phyloP scores from a whole-genome alignment of 2,113 vertebrate species.

The Alosa alosa region DNA sequence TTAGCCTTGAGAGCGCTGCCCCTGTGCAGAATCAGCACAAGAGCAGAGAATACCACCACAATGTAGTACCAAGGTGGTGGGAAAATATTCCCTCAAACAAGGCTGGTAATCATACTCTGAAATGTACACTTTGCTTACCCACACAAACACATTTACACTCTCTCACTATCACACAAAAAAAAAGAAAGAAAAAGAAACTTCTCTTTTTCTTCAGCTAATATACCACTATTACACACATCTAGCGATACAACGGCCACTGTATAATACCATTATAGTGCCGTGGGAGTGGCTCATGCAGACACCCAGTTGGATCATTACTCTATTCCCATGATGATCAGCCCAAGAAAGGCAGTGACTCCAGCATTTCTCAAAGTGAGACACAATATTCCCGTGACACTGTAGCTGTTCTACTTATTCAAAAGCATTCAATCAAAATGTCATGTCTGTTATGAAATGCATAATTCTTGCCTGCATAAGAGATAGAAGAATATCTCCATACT shows the following conservation, averaged over 20 bases:
- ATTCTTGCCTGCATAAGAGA: slow-evolving; percentile 14
- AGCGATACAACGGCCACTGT: not conserved
- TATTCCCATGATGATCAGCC: slow-evolving; percentile 34
- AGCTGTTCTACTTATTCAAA: slow-evolving; percentile 42
- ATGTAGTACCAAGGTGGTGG: not conserved
- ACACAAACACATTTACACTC: not conserved
- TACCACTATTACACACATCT: not conserved
- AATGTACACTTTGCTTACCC: not conserved
- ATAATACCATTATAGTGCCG: slow-evolving; percentile 48
- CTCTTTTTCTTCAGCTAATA: slow-evolving; percentile 16
- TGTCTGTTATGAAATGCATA: slow-evolving; percentile 34
- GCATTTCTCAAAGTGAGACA: slow-evolving; percentile 37
- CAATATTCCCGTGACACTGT: slow-evolving; percentile 25
- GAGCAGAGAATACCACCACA: not conserved
- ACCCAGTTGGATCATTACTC: slow-evolving; percentile 41
- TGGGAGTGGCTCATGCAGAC: slow-evolving; percentile 41
- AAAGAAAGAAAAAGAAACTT: not conserved
- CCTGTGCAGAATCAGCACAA: slow-evolving; percentile 51
- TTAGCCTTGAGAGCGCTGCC: slow-evolving; percentile 59
- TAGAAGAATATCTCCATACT: not conserved
- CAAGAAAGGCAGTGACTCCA: slow-evolving; percentile 30
- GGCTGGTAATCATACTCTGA: not conserved
- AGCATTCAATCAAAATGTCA: slow-evolving; percentile 51
- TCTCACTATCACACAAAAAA: not conserved
- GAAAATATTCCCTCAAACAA: not conserved